Evolutionary conservation across 2,888 invertebrate species (phyloP), one percentile per base, ranked within the genome.

Genomic region (Brachyptera risi): DNA sequence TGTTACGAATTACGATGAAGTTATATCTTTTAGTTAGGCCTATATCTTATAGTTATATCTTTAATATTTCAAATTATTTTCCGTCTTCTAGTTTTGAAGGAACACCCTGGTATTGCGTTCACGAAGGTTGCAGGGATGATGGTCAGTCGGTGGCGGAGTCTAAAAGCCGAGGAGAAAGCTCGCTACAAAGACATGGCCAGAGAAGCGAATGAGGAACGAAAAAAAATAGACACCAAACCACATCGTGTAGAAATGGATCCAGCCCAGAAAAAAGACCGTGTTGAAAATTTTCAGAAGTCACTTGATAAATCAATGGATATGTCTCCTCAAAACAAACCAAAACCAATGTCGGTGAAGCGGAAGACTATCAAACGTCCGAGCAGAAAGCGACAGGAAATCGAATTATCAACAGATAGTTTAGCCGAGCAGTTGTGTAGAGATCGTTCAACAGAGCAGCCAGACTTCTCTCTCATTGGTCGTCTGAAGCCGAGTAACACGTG

Each of bases 91-190:
- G 74, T 74, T 21, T 44, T 70, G 13, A 62, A 66, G 44, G 66
- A 73, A 62, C 68, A 72, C 62, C 72, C 74, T 9, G 66, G 68
- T 11, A 66, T 72, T 26, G 51, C 73, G 40, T 73, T 74, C 64
- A 70, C 74, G 2, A 71, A 73, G 66, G 70, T 76, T 5, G 77
- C 77, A n/a, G 66, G 67, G 44, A 62, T 69, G n/a, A 66, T 78
- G 56, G 72, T 73, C 13, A 64, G 66, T 44, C 68, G 69, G 3
- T 78, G 78, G 78, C 72, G 72, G 63, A 63, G 69, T 44, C 65
- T 77, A 44, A 68, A 73, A 0, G 65, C 70, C 1, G 73, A 74
- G 37, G 75, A 78, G 61, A 74, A 73, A 56, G 72, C 72, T 15
- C 69, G 68, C 63, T 77, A 75, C 65, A 67, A 71, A 56, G 68